Conservation (phyloP, 2,888 invertebrate species). For the Gari tellinella region DNA sequence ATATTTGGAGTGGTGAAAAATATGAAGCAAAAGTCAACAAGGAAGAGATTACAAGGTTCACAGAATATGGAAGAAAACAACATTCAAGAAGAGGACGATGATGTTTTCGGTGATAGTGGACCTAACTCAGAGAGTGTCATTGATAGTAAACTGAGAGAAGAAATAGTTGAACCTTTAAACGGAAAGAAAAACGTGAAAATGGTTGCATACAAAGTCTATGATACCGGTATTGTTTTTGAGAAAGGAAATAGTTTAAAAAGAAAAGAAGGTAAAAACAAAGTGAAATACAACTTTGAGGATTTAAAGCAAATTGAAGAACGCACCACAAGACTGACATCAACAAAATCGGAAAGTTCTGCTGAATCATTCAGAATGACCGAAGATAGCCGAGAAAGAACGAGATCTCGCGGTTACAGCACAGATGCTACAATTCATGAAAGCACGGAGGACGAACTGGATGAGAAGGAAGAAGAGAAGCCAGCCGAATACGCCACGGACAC, state of each 20-base stretch:
- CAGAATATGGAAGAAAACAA: background rate
- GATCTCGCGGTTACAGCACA: no score
- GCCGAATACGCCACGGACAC: no score
- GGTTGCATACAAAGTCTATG: slow-evolving; percentile 21
- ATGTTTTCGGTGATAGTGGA: background rate
- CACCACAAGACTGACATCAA: background rate
- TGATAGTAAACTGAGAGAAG: slow-evolving; percentile 13
- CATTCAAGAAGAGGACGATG: background rate
- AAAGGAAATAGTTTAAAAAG: slow-evolving; percentile 9
- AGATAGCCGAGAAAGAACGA: no score
- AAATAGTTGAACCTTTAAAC: slow-evolving; percentile 7
- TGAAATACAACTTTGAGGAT: slow-evolving; percentile 12
- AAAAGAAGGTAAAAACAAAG: background rate
- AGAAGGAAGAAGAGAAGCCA: no score
- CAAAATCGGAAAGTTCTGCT: no score
- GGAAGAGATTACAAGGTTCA: background rate
- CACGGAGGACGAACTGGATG: background rate
- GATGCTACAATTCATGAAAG: background rate
- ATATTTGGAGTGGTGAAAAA: slow-evolving; percentile 25
- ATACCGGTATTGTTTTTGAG: slow-evolving; percentile 17
- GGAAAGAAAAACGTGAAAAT: slow-evolving; percentile 7
- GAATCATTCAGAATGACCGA: no score
- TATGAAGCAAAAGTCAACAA: slow-evolving; percentile 19
- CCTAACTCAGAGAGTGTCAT: slow-evolving; percentile 5
- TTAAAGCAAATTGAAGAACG: slow-evolving; percentile 15